A percentile compares a stretch with the other conserved stretches of the same genome.
Evolutionary conservation across 2,113 vertebrate genomes (phyloP).

Genomic region (Cinclus cinclus): DNA sequence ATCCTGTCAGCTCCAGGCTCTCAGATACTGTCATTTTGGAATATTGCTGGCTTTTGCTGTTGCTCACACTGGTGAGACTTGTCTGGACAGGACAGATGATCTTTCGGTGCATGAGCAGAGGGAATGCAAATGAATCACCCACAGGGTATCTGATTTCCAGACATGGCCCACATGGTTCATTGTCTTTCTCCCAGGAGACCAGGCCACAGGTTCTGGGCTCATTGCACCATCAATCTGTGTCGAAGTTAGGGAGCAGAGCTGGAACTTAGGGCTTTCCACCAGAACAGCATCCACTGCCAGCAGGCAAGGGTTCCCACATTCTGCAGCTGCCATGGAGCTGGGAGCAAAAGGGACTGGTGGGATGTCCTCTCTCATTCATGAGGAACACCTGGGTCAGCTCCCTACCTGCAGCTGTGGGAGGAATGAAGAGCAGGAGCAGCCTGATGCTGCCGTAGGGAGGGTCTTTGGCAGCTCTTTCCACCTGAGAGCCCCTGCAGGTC

Average conservation of each 20-base stretch:
- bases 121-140: constrained; percentile 45
- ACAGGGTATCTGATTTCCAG: constrained; percentile 14
- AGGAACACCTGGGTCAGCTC: neutral
- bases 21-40: neutral
- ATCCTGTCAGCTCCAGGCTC: neutral
- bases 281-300: neutral
- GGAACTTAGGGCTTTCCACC: neutral
- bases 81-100: constrained; percentile 18
- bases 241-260: neutral
- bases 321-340: neutral
- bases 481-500: neutral
- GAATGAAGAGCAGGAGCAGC: neutral
- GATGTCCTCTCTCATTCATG: neutral
- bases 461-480: neutral
- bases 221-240: fast-evolving
- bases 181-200: neutral
- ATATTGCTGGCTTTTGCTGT: neutral
- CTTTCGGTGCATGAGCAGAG: neutral
- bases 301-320: neutral
- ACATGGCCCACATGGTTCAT: neutral
- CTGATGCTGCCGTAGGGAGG: neutral
- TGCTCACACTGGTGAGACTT: constrained; percentile 8
- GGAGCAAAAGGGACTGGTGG: neutral
- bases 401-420: neutral
- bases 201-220: neutral